These are phyloP conservation scores for Brienomyrus brachyistius DNA, from an alignment of 2,113 vertebrate genomes.

Conservation along the genomic window DNA sequence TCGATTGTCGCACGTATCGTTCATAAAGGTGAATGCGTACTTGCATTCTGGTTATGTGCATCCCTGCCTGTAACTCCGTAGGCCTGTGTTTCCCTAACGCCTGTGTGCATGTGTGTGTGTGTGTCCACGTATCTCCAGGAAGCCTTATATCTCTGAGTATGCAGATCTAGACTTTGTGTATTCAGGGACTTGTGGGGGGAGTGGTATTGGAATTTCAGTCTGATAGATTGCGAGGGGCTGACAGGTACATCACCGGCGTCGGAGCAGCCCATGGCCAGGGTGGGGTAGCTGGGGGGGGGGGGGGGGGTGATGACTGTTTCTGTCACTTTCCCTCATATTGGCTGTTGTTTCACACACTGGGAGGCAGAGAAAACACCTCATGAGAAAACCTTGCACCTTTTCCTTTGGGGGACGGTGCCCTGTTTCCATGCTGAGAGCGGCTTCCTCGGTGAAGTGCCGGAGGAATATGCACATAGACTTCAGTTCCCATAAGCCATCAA, in stretches of 20 bases:
- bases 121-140: not conserved
- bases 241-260: not conserved
- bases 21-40: no score
- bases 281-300: not conserved
- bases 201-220: not conserved
- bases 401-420: not conserved
- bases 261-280: not conserved
- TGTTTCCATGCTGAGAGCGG: not conserved
- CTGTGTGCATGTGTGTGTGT: not conserved
- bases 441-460: not conserved
- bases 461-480: not conserved
- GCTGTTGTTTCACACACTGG: not conserved
- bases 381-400: not conserved
- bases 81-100: not conserved
- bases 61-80: not conserved
- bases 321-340: not conserved
- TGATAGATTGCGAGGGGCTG: not conserved
- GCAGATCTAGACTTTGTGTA: not conserved
- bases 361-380: not conserved
- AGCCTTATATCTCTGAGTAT: not conserved
- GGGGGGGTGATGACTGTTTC: not conserved
- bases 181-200: not conserved
- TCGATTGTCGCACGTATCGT: no score
- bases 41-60: no score
- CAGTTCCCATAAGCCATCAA: not conserved